Evolutionary conservation across 1,140 invertebrate genomes (phyloP), one percentile per base, ranked within the genome.

Genomic region (Drosophila paulistorum): DNA sequence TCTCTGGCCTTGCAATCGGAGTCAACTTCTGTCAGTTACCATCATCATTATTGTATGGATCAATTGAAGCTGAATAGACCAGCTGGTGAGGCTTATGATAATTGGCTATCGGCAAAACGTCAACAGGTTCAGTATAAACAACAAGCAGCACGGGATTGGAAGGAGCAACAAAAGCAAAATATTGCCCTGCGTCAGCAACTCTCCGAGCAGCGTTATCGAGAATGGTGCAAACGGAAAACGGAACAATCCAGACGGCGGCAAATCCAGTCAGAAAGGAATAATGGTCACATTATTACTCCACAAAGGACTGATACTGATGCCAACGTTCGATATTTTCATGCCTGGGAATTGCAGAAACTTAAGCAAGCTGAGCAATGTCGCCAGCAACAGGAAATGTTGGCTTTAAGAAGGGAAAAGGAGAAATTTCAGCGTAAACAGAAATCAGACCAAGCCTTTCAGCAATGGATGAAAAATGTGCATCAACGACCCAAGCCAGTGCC

Each of bases 401-500:
- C 64, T n/a, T 54, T 14, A 9, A 59, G 42, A 3, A 48, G 48
- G 5, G 59, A 75, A n/a, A 65, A 60, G 33, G 26, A 68, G 39
- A 41, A 37, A 11, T 10, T 23, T 4, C 17, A 71, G 30, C 84
- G 83, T 9, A 76, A 74, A 39, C 23, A 71, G 10, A 39, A 72
- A 48, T 68, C 80, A 6, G 55, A 68, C 0, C 33, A 62, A 14
- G 83, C 83, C 10, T 87, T 79, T 65, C 45, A 72, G 55, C 66
- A 71, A 0, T 87, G 83, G 83, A 68, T 84, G 10, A 72, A 74
- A 64, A 67, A 72, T 20, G 84, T 68, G 17, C 60, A 39, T 0
- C 65, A 77, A 10, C 66, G 81, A 0, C 81, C 89, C 20, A 90
- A 90, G 39, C 89, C 89, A 1, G 89, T 90, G 35, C 89, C 89